phyloP scores from a whole-genome alignment of 2,888 invertebrate species.

The Lasius fuliginosus region DNA sequence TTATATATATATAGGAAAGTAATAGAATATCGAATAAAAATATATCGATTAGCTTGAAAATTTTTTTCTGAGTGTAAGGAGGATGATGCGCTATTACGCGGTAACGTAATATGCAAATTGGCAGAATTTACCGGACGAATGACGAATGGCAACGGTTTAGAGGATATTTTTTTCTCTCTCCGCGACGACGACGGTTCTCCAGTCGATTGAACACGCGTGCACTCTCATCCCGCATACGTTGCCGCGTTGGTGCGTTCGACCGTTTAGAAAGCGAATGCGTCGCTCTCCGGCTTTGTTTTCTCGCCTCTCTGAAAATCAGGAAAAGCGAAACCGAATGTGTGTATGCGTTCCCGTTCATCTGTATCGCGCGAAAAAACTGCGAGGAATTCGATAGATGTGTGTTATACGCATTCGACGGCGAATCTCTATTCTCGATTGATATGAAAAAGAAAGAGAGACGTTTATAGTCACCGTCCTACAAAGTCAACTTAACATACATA shows the following conservation, averaged over 20 bases:
- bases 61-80: not conserved
- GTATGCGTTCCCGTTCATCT: not conserved
- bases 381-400: not conserved
- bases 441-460: not conserved
- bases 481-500: not conserved
- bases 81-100: slow-evolving; percentile 7
- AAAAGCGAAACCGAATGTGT: slow-evolving; percentile 67
- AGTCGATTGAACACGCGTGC: slow-evolving; percentile 63
- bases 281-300: slow-evolving; percentile 68
- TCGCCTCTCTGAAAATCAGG: slow-evolving; percentile 70
- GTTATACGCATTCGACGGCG: not conserved
- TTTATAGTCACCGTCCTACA: not conserved
- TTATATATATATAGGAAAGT: not conserved
- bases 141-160: slow-evolving; percentile 23
- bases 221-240: slow-evolving; percentile 56
- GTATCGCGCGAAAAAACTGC: slow-evolving; percentile 13
- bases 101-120: slow-evolving; percentile 37
- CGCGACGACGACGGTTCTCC: slow-evolving; percentile 54
- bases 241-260: slow-evolving; percentile 70
- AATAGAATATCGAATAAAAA: not conserved
- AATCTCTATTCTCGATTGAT: slow-evolving; percentile 14
- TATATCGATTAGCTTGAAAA: not conserved
- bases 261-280: slow-evolving; percentile 75
- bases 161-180: slow-evolving; percentile 57
- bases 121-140: slow-evolving; percentile 19